A percentile compares a stretch with the other conserved stretches of the same genome.
phyloP scores from a whole-genome alignment of 2,888 invertebrate genomes.

The Acleris cristana region DNA sequence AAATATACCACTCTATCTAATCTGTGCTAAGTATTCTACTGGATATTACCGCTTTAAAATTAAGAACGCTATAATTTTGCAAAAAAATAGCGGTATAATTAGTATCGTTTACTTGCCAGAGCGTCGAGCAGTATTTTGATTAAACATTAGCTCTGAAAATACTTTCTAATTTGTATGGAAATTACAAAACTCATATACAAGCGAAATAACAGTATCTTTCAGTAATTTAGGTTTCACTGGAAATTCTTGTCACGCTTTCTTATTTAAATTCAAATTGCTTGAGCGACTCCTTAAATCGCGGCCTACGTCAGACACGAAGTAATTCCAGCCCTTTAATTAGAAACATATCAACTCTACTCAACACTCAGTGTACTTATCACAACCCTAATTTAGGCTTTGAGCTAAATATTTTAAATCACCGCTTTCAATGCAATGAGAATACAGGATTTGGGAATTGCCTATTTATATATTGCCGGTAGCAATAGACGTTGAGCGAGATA shows the following conservation, averaged over 20 bases:
- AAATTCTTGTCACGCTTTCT: slow-evolving; percentile 34
- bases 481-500: no score
- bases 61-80: no score
- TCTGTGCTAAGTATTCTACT: no score
- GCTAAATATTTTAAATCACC: no score
- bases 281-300: slow-evolving; percentile 43
- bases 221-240: slow-evolving; percentile 26
- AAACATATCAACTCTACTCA: slow-evolving; percentile 1
- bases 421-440: no score
- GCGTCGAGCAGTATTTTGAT: slow-evolving; percentile 20
- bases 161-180: slow-evolving; percentile 34
- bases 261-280: slow-evolving; percentile 47
- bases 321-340: slow-evolving; percentile 17
- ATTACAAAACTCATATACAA: slow-evolving; percentile 29
- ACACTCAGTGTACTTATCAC: not conserved
- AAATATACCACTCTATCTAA: no score
- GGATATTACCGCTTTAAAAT: no score
- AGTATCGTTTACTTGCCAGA: no score
- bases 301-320: slow-evolving; percentile 26
- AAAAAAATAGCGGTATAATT: no score
- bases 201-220: slow-evolving; percentile 28
- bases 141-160: slow-evolving; percentile 28
- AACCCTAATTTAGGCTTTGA: not conserved
- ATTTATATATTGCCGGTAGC: no score
- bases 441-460: no score